Base-by-base conservation (phyloP, 2,113 vertebrate genomes). In the Raja brachyura region DNA sequence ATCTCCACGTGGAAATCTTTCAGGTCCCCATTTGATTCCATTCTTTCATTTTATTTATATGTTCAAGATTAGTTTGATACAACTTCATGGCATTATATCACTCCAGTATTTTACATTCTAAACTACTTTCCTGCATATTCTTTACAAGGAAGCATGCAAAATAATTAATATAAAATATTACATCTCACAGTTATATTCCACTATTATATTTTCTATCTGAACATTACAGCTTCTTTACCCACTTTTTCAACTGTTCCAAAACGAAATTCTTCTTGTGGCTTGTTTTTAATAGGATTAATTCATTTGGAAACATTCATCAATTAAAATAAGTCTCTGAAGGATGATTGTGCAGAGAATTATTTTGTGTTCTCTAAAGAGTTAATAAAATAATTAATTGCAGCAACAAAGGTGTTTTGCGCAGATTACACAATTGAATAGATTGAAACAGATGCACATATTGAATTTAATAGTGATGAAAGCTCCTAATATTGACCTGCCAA, bases 401-500 rank as follows among this genome's bases (percentile, higher is more conserved):
- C 33, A 68, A 7, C 4, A 14, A 70, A 3, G 39, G 39, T 48
- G 39, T 48, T 48, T 48, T 1, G 39, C 39, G 39, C 39, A 48
- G 39, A 48, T 48, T 48, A 3, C 39, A 48, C 39, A 48, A 48
- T n/a, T 48, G 39, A 48, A 0, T 3, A 48, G 39, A 1, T 88
- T 63, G 83, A 63, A 88, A 48, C 39, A 48, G 39, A 48, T 48
- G 39, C 13, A 86, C 83, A 18, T 56, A 63, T 88, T 63, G 83
- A 63, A 88, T 88, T 63, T 66, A 88, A 88, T 88, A 63, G 63
- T 31, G 59, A 31, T 63, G 59, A 88, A 63, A 88, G 83, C 83
- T 88, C 13, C 28, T 14, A 66, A 63, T 63, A 18, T n/a, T 88
- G 83, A 88, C 28, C 59, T 88, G 83, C 20, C 83, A 61, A 88